Conservation (phyloP, 2,797 vertebrate genomes). For the Novumbra hubbsi region DNA sequence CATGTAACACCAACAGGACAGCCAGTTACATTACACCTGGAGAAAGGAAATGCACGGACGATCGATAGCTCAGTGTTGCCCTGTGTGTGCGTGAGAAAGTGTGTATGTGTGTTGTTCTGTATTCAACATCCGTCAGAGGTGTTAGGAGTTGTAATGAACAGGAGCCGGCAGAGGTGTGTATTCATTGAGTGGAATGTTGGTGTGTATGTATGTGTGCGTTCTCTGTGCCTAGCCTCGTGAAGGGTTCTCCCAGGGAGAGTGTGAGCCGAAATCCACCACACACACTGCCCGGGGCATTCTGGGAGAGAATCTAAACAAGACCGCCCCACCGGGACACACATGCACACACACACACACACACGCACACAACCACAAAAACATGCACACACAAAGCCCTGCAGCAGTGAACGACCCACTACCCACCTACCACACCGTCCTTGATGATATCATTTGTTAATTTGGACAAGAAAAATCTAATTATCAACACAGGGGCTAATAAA, state of each 20-base stretch:
- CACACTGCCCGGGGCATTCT: conserved; percentile 81
- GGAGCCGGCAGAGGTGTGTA: conserved; percentile 44
- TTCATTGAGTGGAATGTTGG: conserved; percentile 46
- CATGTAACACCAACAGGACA: conserved; percentile 46
- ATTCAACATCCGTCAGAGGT: background rate
- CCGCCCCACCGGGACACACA: conserved; percentile 79
- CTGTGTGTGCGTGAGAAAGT: conserved; percentile 26
- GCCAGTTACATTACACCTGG: background rate
- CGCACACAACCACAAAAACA: conserved; percentile 57
- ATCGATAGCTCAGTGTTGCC: conserved; percentile 20
- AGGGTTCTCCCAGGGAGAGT: conserved; percentile 76
- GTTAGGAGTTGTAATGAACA: conserved; percentile 62
- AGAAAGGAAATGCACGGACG: background rate
- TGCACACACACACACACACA: conserved; percentile 44
- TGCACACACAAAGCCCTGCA: conserved; percentile 81
- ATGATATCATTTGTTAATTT: conserved; percentile 83
- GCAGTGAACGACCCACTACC: conserved; percentile 84
- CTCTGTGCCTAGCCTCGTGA: conserved; percentile 50
- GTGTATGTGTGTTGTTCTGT: conserved; percentile 2
- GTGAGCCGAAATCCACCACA: conserved; percentile 81
- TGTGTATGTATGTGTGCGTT: conserved; percentile 70
- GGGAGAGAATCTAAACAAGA: conserved; percentile 89
- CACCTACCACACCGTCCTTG: conserved; percentile 68
- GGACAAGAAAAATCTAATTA: conserved; percentile 69
- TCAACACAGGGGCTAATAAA: conserved; percentile 67